Evolutionary conservation across 2,888 invertebrate species (phyloP), one percentile per base, ranked within the genome.

Genomic region (Himalopsyche anomala): DNA sequence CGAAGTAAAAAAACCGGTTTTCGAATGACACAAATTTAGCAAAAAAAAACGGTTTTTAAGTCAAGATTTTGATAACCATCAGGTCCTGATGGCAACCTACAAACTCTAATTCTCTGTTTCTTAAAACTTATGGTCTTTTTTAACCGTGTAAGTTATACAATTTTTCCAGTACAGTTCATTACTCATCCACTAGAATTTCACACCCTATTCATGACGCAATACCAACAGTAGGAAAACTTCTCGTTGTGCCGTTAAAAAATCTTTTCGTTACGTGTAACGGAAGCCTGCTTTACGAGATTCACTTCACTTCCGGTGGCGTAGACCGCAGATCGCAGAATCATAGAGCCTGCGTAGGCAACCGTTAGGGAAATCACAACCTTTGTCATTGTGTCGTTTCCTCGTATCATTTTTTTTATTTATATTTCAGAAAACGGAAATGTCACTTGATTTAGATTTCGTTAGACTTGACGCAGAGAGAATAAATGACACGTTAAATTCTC

Each of bases 261-360:
- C 62, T n/a, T 38, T 19, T 51, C 40, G 54, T 28, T 36, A 36
- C 51, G 82, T 36, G 51, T 45, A 83, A 19, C 83, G 83, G 83
- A 83, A 56, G 83, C 56, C 40, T 62, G 12, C 40, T 62, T 36
- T 38, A 82, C 51, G 38, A 51, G 83, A 62, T 56, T 55, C 56
- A 83, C 62, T 56, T 36, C 38, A 62, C 19, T 56, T 83, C 83
- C 83, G 83, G 82, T 83, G 36, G 38, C 62, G 56, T 38, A 62
- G 62, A 19, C 19, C 28, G 62, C 4, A 62, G 62, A 62, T 19
- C 62, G 62, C 6, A 11, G 62, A 28, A 62, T 19, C 19, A 19
- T 28, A 28, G 62, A 28, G 62, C 9, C 28, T 62, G 62, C 28
- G 62, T 62, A 62, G 19, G 28, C 62, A 62, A 19, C 62, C 62